Base-by-base conservation (phyloP, 2,113 vertebrate species). In the Thamnaconus septentrionalis region DNA sequence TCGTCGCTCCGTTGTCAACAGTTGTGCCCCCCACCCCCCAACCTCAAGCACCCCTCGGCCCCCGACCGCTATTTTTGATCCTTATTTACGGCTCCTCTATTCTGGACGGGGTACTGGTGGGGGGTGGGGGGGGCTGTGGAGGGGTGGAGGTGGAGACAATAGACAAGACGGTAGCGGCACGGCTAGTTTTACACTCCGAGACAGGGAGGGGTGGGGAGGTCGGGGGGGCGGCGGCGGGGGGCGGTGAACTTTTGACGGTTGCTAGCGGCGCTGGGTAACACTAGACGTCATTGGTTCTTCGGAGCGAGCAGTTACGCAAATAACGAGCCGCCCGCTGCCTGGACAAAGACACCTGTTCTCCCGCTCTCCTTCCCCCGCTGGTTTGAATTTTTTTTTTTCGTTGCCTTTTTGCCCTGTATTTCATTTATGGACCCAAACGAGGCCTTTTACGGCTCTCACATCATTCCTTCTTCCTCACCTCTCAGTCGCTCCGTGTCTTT, bases 1-100 rank as follows among this genome's bases (percentile, higher is more conserved):
- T 91, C 90, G 88, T 94, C 92, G 91, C 89, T 10, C 76, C 75
- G 80, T 91, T 90, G 91, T 94, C 94, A 94, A 93, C 95, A 96
- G 95, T 93, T 95, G 94, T 92, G 18, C 18, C 18, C 18, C 18
- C 18, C 18, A 31, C 18, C 18, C 18, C 2, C 18, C 18, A 31
- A 31, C 18, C 2, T 31, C 18, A 31, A 31, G 1, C 18, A 31
- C 18, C 18, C 18, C 18, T 31, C 1, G 18, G 18, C 18, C 18
- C 78, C 82, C 84, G 76, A 89, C 79, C 69, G 93, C 94, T 95
- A 94, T 95, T 95, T 94, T 90, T 92, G 93, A 91, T 89, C 87
- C 92, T 92, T 86, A 90, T 93, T 88, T 92, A 91, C 77, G 87
- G 89, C 84, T 79, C 56, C 85, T 92, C 90, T 92, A 89, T 92